Percentiles rank a stretch among this genome's conserved stretches.
phyloP scores from a whole-genome alignment of 2,113 vertebrate genomes.

The Catharus minimus region DNA sequence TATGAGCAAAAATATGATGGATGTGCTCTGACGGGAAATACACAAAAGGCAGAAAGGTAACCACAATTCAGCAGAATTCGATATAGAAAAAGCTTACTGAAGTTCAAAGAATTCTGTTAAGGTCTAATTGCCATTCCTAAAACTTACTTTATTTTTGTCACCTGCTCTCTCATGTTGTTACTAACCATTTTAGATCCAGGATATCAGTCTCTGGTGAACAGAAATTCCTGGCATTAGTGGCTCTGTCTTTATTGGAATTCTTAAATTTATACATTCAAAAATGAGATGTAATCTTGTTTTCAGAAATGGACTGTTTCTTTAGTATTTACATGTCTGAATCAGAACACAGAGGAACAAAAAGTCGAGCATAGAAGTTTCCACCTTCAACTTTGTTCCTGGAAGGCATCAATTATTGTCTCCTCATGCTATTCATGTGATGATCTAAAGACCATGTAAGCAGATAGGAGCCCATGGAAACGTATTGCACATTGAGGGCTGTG shows the following conservation, averaged over 20 bases:
- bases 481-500: fast-evolving
- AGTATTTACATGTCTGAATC: neutral
- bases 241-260: neutral
- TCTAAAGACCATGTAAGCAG: neutral
- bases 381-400: neutral
- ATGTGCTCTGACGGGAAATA: neutral
- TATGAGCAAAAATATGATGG: neutral
- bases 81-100: neutral
- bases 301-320: neutral
- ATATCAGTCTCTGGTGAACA: neutral
- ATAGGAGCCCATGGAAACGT: neutral
- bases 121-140: neutral
- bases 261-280: neutral
- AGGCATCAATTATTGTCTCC: neutral
- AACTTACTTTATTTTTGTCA: neutral
- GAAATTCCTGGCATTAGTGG: neutral
- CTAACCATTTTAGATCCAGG: neutral
- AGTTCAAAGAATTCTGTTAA: neutral
- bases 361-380: fast-evolving
- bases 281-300: neutral
- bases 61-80: neutral
- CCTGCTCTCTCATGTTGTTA: neutral
- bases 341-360: neutral
- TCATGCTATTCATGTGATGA: neutral
- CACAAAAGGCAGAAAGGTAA: neutral